Base-by-base conservation (phyloP, 2,797 vertebrate genomes). In the Odontamblyopus lacepedii region DNA sequence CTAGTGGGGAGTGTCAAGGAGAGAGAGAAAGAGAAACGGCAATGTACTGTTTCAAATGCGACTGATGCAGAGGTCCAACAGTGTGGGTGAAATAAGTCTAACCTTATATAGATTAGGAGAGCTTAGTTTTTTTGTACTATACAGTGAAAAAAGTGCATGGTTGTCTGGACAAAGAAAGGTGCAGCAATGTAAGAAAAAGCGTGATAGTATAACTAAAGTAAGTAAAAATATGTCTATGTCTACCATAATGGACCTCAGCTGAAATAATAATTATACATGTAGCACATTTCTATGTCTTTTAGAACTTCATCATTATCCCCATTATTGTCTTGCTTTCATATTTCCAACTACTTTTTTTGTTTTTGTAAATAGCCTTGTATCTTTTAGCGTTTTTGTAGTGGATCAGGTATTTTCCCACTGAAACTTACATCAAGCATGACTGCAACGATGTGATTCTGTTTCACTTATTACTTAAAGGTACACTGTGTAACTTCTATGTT, bases 1-100 rank as follows among this genome's bases (percentile, higher is more conserved):
- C 78, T 67, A 74, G 81, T 65, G 78, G 87, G 85, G 86, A 85
- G 88, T 87, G 88, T 89, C 85, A 82, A 88, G 85, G 85, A 88
- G 87, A 84, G 82, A 77, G 65, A 85, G 30, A 26, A 50, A 53
- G 50, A 8, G 15, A 41, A 35, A 74, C 70, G 66, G 76, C 80
- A 78, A 60, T 73, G 44, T 66, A 73, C 71, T 7, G 78, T 84
- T 81, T 78, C 75, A 77, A 81, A 82, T 75, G 71, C 67, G 79
- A 77, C 79, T 84, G 78, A 82, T 82, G 81, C 71, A 30, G 68
- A 78, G 63, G 70, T 63, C 44, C 60, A 78, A 71, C 55, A 53
- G 64, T 73, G 73, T 59, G 64, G 50, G 53, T 3, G 35, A 70
- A 63, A 15, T 29, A 66, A 70, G 56, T 29, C 71, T 70, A 61